Evolutionary conservation across 2,113 vertebrate species (phyloP), one percentile per base, ranked within the genome.

Genomic region (Pteropus alecto): DNA sequence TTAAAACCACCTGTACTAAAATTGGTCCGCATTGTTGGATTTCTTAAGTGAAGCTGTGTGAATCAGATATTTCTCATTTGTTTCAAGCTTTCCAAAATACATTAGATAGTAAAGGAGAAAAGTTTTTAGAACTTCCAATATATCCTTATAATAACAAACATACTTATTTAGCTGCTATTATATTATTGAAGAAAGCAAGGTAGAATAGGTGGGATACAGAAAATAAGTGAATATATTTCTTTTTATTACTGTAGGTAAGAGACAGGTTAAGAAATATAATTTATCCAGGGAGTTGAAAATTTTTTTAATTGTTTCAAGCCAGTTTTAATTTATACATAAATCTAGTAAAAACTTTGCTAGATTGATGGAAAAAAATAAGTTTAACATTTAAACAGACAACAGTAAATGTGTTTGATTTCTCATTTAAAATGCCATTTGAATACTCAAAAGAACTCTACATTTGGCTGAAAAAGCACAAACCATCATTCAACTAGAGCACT

Each of bases 381-480:
- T 93, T 65, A 8, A n/a, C 16, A 63, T 92, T 95, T 96, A 97
- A 35, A 22, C 0, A 71, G 65, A 78, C 3, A 96, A 51, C 0
- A 0, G 51, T 3, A 90, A n/a, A 24, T 54, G n/a, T 15, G 28
- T 91, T 26, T 3, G 5, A 33, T 90, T 95, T 10, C 22, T 92
- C 54, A 87, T 81, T 79, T 71, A 51, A 26, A 35, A 6, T 43
- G 3, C 2, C 3, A 87, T 90, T 94, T 92, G 33, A 77, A 48
- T 94, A 92, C 84, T 95, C 43, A 83, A 33, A 96, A 43, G 83
- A 97, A 87, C 12, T 83, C 87, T 2, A 12, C 24, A 94, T 93
- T 95, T 91, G 86, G n/a, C 79, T 96, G 90, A 94, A 97, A 97
- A 97, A 81, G 10, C 5, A 5, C 33, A 90, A 43, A 67, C 18